Percentiles rank a stretch among this genome's conserved stretches.
Evolutionary conservation across 2,888 invertebrate species (phyloP).

Genomic region (Ligdia adustata): DNA sequence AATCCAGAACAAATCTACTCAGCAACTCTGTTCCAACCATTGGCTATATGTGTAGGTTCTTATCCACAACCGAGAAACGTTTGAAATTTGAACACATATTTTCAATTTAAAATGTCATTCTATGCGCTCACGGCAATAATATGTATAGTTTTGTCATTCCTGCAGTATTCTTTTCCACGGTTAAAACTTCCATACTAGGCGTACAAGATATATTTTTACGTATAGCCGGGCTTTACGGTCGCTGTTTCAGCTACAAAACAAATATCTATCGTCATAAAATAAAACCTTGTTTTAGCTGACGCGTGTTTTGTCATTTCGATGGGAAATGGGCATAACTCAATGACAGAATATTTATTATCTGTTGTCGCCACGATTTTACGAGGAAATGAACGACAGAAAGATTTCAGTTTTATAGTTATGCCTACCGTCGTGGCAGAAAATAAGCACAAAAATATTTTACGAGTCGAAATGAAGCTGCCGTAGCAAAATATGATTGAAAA

Average conservation of each 20-base stretch:
- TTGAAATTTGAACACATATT: too few species aligned
- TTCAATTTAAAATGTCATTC: too few species aligned
- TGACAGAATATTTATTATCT: conserved; percentile 32
- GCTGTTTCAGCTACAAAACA: conserved; percentile 1
- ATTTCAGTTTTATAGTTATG: conserved; percentile 24
- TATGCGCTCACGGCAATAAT: too few species aligned
- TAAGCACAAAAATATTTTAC: conserved; percentile 16
- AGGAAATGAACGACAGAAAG: conserved; percentile 37
- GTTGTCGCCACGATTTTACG: conserved; percentile 30
- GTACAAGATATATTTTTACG: too few species aligned
- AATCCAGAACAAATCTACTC: too few species aligned
- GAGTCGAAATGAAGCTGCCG: conserved; percentile 10
- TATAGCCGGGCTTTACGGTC: too few species aligned
- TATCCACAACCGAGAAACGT: too few species aligned
- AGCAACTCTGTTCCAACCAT: too few species aligned
- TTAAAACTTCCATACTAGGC: too few species aligned
- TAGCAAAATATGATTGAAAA: not conserved
- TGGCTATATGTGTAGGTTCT: too few species aligned
- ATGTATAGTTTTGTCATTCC: too few species aligned
- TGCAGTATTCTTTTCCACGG: too few species aligned
- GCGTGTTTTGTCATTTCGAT: conserved; percentile 9
- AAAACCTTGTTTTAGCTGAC: conserved; percentile 3
- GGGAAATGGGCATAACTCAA: conserved; percentile 30
- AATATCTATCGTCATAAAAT: not conserved
- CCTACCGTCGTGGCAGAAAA: conserved; percentile 18